phyloP scores from a whole-genome alignment of 2,797 vertebrate species.

The Galagoides demidoff region DNA sequence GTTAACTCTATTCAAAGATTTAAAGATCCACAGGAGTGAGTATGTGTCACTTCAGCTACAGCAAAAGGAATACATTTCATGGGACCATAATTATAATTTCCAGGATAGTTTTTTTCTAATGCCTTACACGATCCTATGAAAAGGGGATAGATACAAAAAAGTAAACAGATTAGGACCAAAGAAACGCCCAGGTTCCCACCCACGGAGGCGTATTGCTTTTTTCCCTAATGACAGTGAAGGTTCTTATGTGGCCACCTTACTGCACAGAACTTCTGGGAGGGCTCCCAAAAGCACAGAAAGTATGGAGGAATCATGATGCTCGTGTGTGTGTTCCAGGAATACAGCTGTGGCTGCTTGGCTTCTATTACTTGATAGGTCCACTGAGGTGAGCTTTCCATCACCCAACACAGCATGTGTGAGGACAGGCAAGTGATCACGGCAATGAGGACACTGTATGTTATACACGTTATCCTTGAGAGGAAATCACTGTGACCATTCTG shows the following conservation, averaged over 20 bases:
- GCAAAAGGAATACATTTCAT: background rate
- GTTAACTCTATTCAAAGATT: background rate
- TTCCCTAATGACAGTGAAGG: background rate
- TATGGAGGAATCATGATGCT: rapidly evolving
- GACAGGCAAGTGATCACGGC: rapidly evolving
- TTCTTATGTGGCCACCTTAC: too few relatives aligned
- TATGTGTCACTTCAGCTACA: background rate
- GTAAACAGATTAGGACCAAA: background rate
- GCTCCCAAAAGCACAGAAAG: background rate
- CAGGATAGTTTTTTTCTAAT: background rate
- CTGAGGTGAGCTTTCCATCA: too few relatives aligned
- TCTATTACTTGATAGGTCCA: background rate
- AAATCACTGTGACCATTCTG: background rate
- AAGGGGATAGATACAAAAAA: background rate
- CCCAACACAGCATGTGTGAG: background rate
- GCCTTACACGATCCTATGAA: background rate
- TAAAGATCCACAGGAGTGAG: background rate
- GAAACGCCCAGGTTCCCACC: background rate
- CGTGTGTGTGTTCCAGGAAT: background rate
- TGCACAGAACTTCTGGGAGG: background rate
- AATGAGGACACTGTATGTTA: background rate
- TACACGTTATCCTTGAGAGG: background rate
- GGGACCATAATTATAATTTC: background rate
- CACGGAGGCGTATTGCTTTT: background rate
- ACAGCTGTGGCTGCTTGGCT: background rate